These are phyloP conservation scores for Tetragonula carbonaria DNA, from an alignment of 2,888 invertebrate genomes.

Conservation along the genomic window DNA sequence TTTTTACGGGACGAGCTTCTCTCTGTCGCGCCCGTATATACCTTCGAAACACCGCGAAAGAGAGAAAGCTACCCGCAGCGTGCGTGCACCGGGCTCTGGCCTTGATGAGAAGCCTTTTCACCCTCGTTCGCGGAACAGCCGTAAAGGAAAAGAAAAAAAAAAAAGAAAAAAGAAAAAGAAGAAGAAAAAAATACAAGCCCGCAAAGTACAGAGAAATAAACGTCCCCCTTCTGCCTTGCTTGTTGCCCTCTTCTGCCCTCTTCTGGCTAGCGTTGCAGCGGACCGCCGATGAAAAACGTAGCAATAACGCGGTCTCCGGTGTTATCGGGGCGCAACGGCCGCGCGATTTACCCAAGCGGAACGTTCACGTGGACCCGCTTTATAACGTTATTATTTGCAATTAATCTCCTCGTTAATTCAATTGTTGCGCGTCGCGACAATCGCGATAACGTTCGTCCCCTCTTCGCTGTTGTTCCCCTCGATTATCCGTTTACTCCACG, in stretches of 20 bases:
- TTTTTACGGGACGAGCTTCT: slow-evolving; percentile 47
- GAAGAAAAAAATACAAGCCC: slow-evolving; percentile 27
- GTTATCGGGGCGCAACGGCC: slow-evolving; percentile 27
- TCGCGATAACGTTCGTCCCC: slow-evolving; percentile 19
- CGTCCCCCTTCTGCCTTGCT: not conserved
- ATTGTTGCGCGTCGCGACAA: slow-evolving; percentile 8
- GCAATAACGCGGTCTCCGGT: slow-evolving; percentile 23
- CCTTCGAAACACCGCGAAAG: slow-evolving; percentile 44
- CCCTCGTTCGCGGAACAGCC: slow-evolving; percentile 22
- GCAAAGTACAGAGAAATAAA: slow-evolving; percentile 42
- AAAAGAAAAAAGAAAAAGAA: slow-evolving; percentile 1
- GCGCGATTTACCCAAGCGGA: slow-evolving; percentile 25
- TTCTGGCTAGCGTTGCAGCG: not conserved
- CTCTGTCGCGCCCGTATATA: slow-evolving; percentile 53
- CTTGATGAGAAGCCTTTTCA: slow-evolving; percentile 44
- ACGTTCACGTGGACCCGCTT: slow-evolving; percentile 17
- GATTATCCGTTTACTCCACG: slow-evolving; percentile 22
- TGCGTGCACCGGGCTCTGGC: not conserved
- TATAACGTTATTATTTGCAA: slow-evolving; percentile 38
- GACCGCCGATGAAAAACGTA: slow-evolving; percentile 38
- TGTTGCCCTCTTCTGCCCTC: not conserved
- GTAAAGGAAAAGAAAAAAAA: slow-evolving; percentile 16
- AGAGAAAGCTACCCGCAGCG: not conserved
- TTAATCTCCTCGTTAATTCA: slow-evolving; percentile 47
- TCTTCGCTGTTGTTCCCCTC: not conserved